Percentiles rank a stretch among this genome's conserved stretches.
Conservation (phyloP, 2,797 vertebrate genomes). For the Ptychadena robeensis region DNA sequence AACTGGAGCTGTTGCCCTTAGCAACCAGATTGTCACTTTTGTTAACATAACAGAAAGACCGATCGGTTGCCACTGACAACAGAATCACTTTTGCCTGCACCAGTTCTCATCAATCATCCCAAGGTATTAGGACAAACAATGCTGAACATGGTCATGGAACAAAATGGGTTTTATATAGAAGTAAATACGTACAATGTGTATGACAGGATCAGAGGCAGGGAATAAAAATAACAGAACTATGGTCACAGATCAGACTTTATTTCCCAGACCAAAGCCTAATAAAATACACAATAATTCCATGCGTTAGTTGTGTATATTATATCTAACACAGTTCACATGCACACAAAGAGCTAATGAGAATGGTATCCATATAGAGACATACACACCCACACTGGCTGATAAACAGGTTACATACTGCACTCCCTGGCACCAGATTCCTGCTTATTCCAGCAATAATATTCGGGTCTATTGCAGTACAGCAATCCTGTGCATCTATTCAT, state of each 20-base stretch:
- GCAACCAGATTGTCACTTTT: too few species aligned
- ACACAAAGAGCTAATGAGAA: not conserved
- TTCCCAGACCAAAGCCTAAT: not conserved
- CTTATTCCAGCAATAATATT: slow-evolving; percentile 30
- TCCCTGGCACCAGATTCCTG: not conserved
- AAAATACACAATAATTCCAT: not conserved
- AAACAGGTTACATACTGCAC: not conserved
- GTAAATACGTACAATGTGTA: not conserved
- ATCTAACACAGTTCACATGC: not conserved
- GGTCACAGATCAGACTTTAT: not conserved
- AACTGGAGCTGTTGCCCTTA: not conserved
- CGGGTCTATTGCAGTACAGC: slow-evolving; percentile 10
- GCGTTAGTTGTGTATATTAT: not conserved
- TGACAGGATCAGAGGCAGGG: not conserved
- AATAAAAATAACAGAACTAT: not conserved
- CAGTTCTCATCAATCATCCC: not conserved
- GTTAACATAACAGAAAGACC: not conserved
- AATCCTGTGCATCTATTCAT: slow-evolving; percentile 16
- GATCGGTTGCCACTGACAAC: not conserved
- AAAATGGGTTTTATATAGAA: not conserved
- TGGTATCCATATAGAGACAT: not conserved
- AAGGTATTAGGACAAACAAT: not conserved
- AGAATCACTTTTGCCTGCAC: not conserved
- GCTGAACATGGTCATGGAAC: not conserved
- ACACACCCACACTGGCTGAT: slow-evolving; percentile 24